Evolutionary conservation across 2,797 vertebrate genomes (phyloP).

Genomic region (Tapera naevia): DNA sequence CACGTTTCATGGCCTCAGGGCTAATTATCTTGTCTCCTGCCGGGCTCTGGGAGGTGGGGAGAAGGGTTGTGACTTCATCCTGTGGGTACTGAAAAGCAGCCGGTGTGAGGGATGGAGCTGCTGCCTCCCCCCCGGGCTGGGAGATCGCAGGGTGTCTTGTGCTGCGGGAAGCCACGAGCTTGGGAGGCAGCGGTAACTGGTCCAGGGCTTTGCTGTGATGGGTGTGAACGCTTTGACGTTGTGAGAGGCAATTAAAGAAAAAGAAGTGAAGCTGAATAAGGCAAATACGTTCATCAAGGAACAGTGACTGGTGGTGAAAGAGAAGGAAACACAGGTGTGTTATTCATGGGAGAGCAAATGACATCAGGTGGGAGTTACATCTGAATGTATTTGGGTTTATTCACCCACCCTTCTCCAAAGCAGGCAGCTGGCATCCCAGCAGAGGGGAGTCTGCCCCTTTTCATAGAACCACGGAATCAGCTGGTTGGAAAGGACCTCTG

Average conservation of each 20-base stretch:
- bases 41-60: neutral
- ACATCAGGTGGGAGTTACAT: neutral
- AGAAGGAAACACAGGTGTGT: fast-evolving
- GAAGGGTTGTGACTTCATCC: neutral
- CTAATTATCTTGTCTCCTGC: neutral
- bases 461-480: too few relatives aligned
- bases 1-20: neutral
- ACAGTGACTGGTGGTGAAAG: neutral
- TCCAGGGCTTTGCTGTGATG: neutral
- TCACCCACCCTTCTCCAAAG: neutral
- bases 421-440: fast-evolving
- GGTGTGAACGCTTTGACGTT: neutral
- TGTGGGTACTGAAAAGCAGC: neutral
- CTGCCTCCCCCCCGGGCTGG: neutral
- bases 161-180: fast-evolving
- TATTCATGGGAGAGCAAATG: fast-evolving
- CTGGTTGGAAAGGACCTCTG: too few relatives aligned
- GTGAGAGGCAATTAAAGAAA: neutral
- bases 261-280: neutral
- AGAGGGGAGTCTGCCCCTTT: too few relatives aligned
- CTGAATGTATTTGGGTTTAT: fast-evolving
- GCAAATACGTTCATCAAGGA: neutral
- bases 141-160: fast-evolving
- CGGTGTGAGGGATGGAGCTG: fast-evolving
- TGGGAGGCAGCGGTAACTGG: fast-evolving